Evolutionary conservation across 2,113 vertebrate genomes (phyloP).

Genomic region (Xyliphius kryptos): DNA sequence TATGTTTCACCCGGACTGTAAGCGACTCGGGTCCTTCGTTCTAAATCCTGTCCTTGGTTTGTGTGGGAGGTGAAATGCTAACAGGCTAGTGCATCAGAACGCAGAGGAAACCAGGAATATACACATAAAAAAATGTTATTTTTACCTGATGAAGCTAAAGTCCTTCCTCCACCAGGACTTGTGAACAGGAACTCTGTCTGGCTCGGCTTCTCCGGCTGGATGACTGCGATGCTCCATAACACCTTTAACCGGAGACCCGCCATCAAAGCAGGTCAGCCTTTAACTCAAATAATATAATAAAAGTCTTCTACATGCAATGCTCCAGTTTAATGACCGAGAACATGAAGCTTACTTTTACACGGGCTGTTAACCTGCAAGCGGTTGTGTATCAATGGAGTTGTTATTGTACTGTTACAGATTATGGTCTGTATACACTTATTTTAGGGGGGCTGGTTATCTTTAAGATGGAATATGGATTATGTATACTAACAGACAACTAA

Average conservation of each 20-base stretch:
- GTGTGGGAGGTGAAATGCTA: constrained; percentile 48
- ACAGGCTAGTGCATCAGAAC: background rate
- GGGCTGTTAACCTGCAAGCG: too few species aligned
- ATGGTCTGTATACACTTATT: too few species aligned
- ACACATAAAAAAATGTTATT: constrained; percentile 54
- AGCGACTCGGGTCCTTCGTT: constrained; percentile 24
- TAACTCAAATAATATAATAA: background rate
- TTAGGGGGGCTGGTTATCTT: too few species aligned
- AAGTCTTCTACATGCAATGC: background rate
- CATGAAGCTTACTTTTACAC: background rate
- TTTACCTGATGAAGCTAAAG: constrained; percentile 63
- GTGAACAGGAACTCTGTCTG: constrained; percentile 63
- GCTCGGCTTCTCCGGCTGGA: constrained; percentile 57
- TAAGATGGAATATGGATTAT: too few species aligned
- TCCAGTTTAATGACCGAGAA: background rate
- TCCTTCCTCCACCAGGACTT: constrained; percentile 68
- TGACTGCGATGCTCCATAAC: constrained; percentile 62
- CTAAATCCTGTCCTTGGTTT: constrained; percentile 54
- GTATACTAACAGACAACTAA: too few species aligned
- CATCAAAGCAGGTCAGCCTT: constrained; percentile 59
- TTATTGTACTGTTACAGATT: too few species aligned
- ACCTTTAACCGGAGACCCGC: constrained; percentile 57
- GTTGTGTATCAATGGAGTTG: too few species aligned
- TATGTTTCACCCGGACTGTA: constrained; percentile 26
- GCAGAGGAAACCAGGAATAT: background rate